phyloP scores from a whole-genome alignment of 35 echinoderm and acorn worm genomes.

The Acanthaster planci region DNA sequence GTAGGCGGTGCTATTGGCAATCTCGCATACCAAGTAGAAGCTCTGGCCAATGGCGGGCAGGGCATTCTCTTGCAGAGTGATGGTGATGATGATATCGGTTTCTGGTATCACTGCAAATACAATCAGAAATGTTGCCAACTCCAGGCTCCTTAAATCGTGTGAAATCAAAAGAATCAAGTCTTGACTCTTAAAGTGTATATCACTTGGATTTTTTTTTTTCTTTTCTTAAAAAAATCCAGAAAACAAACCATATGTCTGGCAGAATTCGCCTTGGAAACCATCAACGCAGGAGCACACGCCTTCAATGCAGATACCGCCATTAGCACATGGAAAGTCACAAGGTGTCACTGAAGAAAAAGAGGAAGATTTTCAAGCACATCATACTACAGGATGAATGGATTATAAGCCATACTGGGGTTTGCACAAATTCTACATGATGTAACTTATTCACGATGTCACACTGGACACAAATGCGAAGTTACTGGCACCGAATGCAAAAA shows the following conservation, averaged over 20 bases:
- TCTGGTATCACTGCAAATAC: not conserved
- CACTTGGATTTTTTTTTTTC: not conserved
- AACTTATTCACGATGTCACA: too few relatives aligned
- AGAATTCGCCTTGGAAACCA: slow-evolving; percentile 75
- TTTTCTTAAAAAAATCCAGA: too few relatives aligned
- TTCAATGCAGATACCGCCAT: slow-evolving; percentile 70
- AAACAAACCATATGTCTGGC: slow-evolving; percentile 74
- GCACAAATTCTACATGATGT: too few relatives aligned
- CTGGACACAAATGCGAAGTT: too few relatives aligned
- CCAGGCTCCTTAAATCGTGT: too few relatives aligned
- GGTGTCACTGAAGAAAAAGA: slow-evolving; percentile 54
- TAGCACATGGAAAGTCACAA: slow-evolving; percentile 81
- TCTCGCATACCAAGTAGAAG: slow-evolving; percentile 61
- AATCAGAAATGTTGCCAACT: too few relatives aligned
- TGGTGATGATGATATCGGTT: slow-evolving; percentile 46
- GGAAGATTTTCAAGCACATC: not conserved
- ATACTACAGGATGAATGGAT: too few relatives aligned
- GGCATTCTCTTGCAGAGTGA: slow-evolving; percentile 42
- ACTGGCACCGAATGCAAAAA: too few relatives aligned
- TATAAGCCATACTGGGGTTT: too few relatives aligned
- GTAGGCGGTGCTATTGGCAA: slow-evolving; percentile 48
- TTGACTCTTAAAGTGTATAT: not conserved
- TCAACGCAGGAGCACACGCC: slow-evolving; percentile 53
- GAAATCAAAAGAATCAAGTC: too few relatives aligned
- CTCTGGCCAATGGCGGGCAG: slow-evolving; percentile 63